Base-by-base conservation (phyloP, 2,797 vertebrate genomes). In the Urocyon cinereoargenteus region DNA sequence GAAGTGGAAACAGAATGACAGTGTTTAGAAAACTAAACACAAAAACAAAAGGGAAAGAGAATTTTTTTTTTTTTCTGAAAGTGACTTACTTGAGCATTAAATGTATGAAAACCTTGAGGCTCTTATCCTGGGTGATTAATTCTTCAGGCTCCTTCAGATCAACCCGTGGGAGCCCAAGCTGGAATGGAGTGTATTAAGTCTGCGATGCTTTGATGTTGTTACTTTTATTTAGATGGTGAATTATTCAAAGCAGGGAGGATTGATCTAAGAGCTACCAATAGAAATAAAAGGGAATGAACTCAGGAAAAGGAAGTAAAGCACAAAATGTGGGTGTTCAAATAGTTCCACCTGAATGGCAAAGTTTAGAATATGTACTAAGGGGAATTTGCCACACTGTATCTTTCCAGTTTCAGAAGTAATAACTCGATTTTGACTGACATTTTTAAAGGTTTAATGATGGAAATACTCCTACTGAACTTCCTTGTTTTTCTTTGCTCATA, bases 1-100 rank as follows among this genome's bases (percentile, higher is more conserved):
- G 94, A 97, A 98, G 95, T 96, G 87, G 97, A 97, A 98, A 98
- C 97, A 98, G 96, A 98, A 98, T 98, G 98, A 98, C 97, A 98
- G 94, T 98, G 95, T 98, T 98, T 98, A 98, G 92, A 97, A 98
- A 97, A 98, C 97, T 94, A 96, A 97, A 97, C 95, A 96, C 89
- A 96, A 96, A 98, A 98, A 97, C 97, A 98, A 98, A 98, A 95
- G 82, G 51, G 70, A 96, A 97, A 73, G 78, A 95, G 87, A 97
- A 40, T 90, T 55, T 96, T 93, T 96, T 92, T 59, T 96, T 91
- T 96, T 93, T 49, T 34, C 86, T 97, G 93, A 91, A 97, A 97
- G 93, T 86, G 86, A 97, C 96, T 97, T 97, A 97, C 95, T 97
- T 97, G 92, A 97, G 79, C 92, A n/a, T 97, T 97, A 96, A 97